Evolutionary conservation across 2,797 vertebrate species (phyloP), one percentile per base, ranked within the genome.

Genomic region (Gouania willdenowi): DNA sequence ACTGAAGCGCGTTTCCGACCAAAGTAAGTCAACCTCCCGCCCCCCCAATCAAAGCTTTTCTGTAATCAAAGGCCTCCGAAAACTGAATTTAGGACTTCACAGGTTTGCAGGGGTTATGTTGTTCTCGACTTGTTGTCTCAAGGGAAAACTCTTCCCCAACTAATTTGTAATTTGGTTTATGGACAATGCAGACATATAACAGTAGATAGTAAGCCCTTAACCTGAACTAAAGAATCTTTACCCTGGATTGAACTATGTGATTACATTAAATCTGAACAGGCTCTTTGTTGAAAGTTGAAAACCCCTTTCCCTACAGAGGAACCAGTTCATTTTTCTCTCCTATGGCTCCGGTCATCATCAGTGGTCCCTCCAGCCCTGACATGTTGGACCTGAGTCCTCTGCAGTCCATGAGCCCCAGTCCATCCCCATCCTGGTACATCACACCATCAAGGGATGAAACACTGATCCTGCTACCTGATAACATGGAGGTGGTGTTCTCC

Each of bases 241-340:
- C n/a, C n/a, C n/a, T n/a, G n/a, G n/a, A n/a, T n/a, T n/a, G n/a
- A n/a, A n/a, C 21, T 2, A 32, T 19, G 6, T 36, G 13, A 14
- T 18, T 14, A 13, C 13, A 25, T 36, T 29, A 33, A 5, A 50
- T 22, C 9, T 32, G 0, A 47, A 28, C 8, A 4, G 1, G 2
- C 25, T 40, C 0, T 30, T 31, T 35, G 38, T 6, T 17, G 17
- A 39, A 54, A 43, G 14, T 29, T 41, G 3, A 24, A 19, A 31
- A 27, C 9, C 0, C 26, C 5, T 6, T 13, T 10, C 26, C 19
- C 57, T 77, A 83, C 35, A 84, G 41, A 49, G 79, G 66, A 48
- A 73, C 40, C 2, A 61, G 83, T 39, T 84, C 47, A 2, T 52
- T 77, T 41, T 61, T 59, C 32, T 79, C 72, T 27, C 48, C 48